These are phyloP conservation scores for Galerucella nymphaeae DNA, from an alignment of 2,888 invertebrate species.

Conservation along the genomic window DNA sequence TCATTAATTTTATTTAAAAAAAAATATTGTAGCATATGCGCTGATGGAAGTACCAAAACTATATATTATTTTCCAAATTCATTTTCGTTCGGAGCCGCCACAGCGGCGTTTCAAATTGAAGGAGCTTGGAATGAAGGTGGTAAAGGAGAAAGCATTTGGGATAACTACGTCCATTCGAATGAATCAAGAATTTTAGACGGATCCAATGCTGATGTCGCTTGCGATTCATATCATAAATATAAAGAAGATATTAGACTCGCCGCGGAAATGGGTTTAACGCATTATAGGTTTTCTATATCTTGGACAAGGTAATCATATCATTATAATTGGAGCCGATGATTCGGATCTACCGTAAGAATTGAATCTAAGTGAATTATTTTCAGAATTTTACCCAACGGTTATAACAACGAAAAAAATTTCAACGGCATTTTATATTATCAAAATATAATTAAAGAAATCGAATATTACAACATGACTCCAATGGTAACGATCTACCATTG, in stretches of 20 bases:
- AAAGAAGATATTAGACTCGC: constrained; percentile 71
- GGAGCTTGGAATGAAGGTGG: constrained; percentile 64
- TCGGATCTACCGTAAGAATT: no score
- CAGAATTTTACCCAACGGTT: constrained; percentile 70
- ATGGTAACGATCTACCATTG: constrained; percentile 59
- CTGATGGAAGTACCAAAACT: no score
- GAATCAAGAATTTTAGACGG: not conserved
- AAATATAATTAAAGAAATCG: constrained; percentile 36
- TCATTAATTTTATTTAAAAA: no score
- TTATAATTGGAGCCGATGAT: no score
- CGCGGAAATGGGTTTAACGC: constrained; percentile 68
- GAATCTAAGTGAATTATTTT: not conserved
- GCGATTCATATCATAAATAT: constrained; percentile 75
- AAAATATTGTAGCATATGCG: no score
- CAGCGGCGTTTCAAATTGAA: constrained; percentile 61
- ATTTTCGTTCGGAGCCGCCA: constrained; percentile 58
- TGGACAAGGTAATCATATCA: constrained; percentile 41
- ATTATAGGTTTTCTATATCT: constrained; percentile 64
- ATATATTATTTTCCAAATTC: constrained; percentile 49
- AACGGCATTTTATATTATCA: constrained; percentile 56
- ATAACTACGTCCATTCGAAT: constrained; percentile 25
- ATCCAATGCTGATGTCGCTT: constrained; percentile 72
- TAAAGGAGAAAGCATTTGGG: constrained; percentile 66
- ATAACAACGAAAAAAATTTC: constrained; percentile 63
- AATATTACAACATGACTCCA: constrained; percentile 32